phyloP scores from a whole-genome alignment of 2,113 vertebrate genomes.

The Trichomycterus rosablanca region DNA sequence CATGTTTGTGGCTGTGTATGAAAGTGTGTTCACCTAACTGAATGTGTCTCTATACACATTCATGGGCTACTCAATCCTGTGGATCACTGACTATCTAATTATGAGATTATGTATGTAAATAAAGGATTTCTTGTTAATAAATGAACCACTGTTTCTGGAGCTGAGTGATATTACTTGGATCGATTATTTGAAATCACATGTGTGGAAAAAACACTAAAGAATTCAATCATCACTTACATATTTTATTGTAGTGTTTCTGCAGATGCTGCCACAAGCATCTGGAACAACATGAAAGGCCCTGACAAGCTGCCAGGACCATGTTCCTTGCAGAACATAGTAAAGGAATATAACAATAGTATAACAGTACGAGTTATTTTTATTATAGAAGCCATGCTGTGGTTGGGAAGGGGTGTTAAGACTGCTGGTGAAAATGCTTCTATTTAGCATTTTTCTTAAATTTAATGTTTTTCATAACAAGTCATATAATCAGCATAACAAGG shows the following conservation, averaged over 20 bases:
- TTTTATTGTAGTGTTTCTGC: neutral
- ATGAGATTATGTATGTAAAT: slow-evolving; percentile 31
- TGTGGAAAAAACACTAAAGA: neutral
- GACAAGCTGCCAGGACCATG: too few relatives aligned
- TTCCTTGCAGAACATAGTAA: too few relatives aligned
- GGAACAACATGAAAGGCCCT: too few relatives aligned
- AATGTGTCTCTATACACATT: slow-evolving; percentile 36
- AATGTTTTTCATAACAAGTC: too few relatives aligned
- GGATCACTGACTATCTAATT: slow-evolving; percentile 40
- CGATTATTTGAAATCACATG: neutral
- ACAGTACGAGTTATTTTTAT: too few relatives aligned
- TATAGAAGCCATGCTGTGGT: too few relatives aligned
- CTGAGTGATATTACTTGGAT: neutral
- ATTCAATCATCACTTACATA: neutral
- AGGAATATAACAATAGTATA: too few relatives aligned
- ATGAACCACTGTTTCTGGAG: slow-evolving; percentile 21
- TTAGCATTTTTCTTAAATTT: too few relatives aligned
- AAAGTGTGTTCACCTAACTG: slow-evolving; percentile 26
- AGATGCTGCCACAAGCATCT: too few relatives aligned
- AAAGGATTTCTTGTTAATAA: slow-evolving; percentile 43
- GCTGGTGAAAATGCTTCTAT: too few relatives aligned
- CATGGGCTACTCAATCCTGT: slow-evolving; percentile 45
- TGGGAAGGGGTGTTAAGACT: too few relatives aligned
- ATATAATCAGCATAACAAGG: too few relatives aligned
- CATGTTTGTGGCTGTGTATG: slow-evolving; percentile 22